Evolutionary conservation across 1,140 invertebrate genomes (phyloP).

Genomic region (Sarcophaga peregrina): DNA sequence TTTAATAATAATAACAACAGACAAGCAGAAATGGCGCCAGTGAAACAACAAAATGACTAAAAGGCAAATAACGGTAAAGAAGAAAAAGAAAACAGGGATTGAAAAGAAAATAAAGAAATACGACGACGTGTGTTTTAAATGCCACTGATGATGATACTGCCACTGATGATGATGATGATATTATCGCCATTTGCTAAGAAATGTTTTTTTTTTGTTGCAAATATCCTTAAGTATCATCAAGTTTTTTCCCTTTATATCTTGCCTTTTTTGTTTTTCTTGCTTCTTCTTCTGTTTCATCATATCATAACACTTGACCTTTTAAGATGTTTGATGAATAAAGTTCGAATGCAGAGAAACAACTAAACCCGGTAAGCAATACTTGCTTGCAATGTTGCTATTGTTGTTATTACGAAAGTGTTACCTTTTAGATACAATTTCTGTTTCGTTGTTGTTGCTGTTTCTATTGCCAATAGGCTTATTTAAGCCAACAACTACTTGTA

Average conservation of each 20-base stretch:
- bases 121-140: not conserved
- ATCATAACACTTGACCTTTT: conserved; percentile 14
- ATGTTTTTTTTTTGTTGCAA: not conserved
- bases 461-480: not conserved
- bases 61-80: not conserved
- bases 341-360: not conserved
- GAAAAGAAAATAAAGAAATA: not conserved
- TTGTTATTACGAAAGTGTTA: not conserved
- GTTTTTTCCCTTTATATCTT: not conserved
- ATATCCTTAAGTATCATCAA: conserved; percentile 25
- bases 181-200: not conserved
- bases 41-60: not conserved
- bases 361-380: not conserved
- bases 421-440: not conserved
- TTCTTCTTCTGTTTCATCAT: not conserved
- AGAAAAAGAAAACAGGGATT: not conserved
- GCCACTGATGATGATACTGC: not conserved
- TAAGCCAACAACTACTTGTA: too few relatives aligned
- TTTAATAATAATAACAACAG: conserved; percentile 12
- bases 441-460: too few relatives aligned
- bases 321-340: conserved; percentile 21
- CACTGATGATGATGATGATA: conserved; percentile 2
- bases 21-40: not conserved
- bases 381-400: not conserved
- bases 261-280: not conserved